Evolutionary conservation across 1,140 invertebrate species (phyloP), one percentile per base, ranked within the genome.

Genomic region (Hetaerina americana): DNA sequence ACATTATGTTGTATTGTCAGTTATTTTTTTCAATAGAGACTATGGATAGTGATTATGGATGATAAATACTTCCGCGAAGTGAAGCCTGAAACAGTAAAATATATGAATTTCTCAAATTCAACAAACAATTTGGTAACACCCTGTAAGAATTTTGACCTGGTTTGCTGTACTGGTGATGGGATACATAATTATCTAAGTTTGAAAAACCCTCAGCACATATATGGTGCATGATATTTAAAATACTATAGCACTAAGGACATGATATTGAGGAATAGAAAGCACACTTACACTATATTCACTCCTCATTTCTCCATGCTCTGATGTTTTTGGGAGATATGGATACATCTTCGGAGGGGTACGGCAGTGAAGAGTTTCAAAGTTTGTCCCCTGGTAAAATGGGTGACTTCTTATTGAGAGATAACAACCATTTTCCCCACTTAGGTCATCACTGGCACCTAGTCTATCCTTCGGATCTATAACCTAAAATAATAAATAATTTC

Each of bases 361-460:
- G 66, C 87, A 82, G 76, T 89, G 86, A 26, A 99, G 80, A 15
- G 86, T 89, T 40, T 94, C 90, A 86, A 94, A 98, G 74, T 95
- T 87, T 40, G 97, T 86, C 27, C 87, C 90, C 40, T 84, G 80
- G 80, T 97, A 98, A 80, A 98, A 96, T 18, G 86, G 83, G 84
- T 98, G 96, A 31, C 86, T 82, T 70, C 94, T 88, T 72, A 98
- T 89, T 73, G 89, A 91, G 40, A 88, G 84, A 80, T 97, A 98
- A 0, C 87, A 88, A 12, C 85, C 84, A 18, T 81, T 82, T 70
- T 87, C 87, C 29, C 25, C 67, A 5, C 15, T 18, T n/a, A 57
- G 22, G 22, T 84, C 83, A 77, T 96, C 94, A 66, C 81, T 81
- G n/a, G 90, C 89, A n/a, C 96, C 96, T 66, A 98, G 79, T 76